Conservation (phyloP, 2,888 invertebrate species). For the Drosophila mimica region DNA sequence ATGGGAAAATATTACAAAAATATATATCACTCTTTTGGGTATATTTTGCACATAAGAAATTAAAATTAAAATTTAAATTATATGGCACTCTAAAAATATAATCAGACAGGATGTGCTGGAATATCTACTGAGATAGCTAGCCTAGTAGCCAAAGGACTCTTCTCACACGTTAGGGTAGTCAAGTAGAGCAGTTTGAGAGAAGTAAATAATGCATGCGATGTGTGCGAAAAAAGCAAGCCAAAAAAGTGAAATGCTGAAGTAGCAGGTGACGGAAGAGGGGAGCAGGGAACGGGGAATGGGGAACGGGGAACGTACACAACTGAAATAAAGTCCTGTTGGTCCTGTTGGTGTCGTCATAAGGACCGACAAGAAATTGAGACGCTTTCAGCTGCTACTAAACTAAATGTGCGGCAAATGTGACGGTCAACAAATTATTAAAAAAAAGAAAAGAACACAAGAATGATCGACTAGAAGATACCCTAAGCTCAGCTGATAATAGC, state of each 20-base stretch:
- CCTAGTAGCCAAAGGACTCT: background rate
- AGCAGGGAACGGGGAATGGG: background rate
- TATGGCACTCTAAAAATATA: too few relatives aligned
- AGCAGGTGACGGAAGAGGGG: background rate
- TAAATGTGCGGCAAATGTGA: slow-evolving; percentile 74
- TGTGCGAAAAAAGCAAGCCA: slow-evolving; percentile 32
- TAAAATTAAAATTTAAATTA: background rate
- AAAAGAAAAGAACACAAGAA: slow-evolving; percentile 8
- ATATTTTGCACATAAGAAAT: background rate
- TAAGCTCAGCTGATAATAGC: background rate
- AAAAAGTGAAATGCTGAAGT: slow-evolving; percentile 4
- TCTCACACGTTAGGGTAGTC: slow-evolving; percentile 15
- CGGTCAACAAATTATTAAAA: slow-evolving; percentile 75
- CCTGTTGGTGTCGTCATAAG: slow-evolving; percentile 43
- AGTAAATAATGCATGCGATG: slow-evolving; percentile 66
- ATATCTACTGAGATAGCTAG: too few relatives aligned
- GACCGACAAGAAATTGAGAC: slow-evolving; percentile 57
- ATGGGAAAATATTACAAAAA: background rate
- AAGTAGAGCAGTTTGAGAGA: slow-evolving; percentile 33
- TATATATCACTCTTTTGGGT: background rate
- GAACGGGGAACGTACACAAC: slow-evolving; percentile 24
- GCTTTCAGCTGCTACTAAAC: slow-evolving; percentile 41
- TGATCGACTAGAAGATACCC: background rate
- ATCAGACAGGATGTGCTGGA: background rate
- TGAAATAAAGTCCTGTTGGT: slow-evolving; percentile 41